A percentile compares a stretch with the other conserved stretches of the same genome.
Evolutionary conservation across 2,113 vertebrate genomes (phyloP).

Genomic region (Lepisosteus oculatus): DNA sequence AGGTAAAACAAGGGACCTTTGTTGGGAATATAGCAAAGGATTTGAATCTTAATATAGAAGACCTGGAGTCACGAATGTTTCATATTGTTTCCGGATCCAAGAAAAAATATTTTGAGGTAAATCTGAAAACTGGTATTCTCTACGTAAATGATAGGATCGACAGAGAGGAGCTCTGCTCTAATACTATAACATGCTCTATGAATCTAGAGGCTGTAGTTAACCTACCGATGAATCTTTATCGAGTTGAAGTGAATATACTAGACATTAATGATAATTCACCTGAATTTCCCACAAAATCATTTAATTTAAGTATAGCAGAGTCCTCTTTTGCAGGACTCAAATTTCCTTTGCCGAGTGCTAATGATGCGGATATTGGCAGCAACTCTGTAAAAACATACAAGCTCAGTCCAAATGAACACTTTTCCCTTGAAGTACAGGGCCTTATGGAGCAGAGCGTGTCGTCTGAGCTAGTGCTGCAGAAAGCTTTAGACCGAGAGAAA

Average conservation of each 20-base stretch:
- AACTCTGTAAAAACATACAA: conserved; percentile 16
- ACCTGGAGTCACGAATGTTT: background rate
- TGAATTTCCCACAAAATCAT: conserved; percentile 4
- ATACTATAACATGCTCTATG: background rate
- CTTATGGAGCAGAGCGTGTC: conserved; percentile 22
- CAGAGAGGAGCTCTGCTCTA: conserved; percentile 8
- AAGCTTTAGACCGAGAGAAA: conserved; percentile 72
- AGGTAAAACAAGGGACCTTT: conserved; percentile 11
- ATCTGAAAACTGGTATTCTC: conserved; percentile 5
- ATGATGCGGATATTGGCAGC: conserved; percentile 14
- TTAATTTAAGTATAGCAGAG: conserved; percentile 15
- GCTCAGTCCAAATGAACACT: conserved; percentile 10
- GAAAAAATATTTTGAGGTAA: conserved; percentile 18
- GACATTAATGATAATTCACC: conserved; percentile 24
- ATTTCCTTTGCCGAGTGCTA: conserved; percentile 13
- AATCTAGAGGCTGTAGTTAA: conserved; percentile 8
- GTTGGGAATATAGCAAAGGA: conserved; percentile 21
- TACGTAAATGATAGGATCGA: background rate
- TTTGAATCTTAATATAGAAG: background rate
- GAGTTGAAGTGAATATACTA: conserved; percentile 17
- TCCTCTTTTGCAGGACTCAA: conserved; percentile 2
- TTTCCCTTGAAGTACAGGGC: conserved; percentile 18
- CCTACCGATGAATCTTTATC: conserved; percentile 8
- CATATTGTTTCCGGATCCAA: background rate
- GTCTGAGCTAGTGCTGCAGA: conserved; percentile 74